phyloP scores from a whole-genome alignment of 2,888 invertebrate genomes.

The Gasteruption jaculator region DNA sequence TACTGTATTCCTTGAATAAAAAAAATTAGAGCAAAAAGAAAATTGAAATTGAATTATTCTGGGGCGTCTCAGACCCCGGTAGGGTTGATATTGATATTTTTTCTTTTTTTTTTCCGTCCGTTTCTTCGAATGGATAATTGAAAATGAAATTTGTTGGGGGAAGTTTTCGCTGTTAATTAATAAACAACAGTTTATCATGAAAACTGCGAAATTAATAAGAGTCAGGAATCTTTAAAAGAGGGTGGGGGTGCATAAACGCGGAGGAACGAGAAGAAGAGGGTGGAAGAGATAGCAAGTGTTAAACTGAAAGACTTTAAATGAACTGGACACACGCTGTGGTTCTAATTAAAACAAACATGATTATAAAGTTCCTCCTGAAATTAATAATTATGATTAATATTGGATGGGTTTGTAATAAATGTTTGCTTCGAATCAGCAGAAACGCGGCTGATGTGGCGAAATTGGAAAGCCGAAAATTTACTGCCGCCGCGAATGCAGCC shows the following conservation, averaged over 20 bases:
- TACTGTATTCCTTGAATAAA: no score
- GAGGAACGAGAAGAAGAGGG: conserved; percentile 1
- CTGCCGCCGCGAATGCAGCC: no score
- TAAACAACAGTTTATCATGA: conserved; percentile 41
- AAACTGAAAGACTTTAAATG: conserved; percentile 35
- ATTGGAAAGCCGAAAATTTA: no score
- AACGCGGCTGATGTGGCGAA: no score
- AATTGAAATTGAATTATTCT: no score
- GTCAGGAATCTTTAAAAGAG: no score
- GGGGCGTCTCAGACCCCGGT: no score
- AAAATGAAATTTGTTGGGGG: no score
- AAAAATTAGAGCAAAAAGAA: conserved; percentile 20
- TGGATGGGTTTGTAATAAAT: conserved; percentile 4
- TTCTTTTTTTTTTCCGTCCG: no score
- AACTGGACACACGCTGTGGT: conserved; percentile 37
- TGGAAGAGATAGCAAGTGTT: conserved; percentile 14
- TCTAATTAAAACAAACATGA: conserved; percentile 47
- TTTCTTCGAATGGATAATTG: no score
- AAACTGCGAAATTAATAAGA: conserved; percentile 35
- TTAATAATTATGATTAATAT: conserved; percentile 34
- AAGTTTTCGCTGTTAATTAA: conserved; percentile 22
- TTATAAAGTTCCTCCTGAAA: conserved; percentile 39
- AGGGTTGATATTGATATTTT: no score
- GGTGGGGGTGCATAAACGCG: conserved; percentile 4
- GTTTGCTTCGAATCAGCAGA: conserved; percentile 14